Conservation (phyloP, 2,113 vertebrate species). For the Paracanthobrama guichenoti region DNA sequence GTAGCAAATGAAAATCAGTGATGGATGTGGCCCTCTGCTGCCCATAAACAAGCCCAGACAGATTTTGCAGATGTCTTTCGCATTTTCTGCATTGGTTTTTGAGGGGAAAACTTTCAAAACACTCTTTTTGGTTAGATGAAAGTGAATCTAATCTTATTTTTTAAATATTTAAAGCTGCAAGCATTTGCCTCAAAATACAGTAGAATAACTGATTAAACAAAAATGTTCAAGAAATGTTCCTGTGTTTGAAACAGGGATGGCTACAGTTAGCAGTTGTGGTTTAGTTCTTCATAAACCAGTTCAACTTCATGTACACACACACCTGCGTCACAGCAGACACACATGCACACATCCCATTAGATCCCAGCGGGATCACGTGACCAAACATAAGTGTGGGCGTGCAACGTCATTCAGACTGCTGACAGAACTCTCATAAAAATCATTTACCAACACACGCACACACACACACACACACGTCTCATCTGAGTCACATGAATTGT, state of each 20-base stretch:
- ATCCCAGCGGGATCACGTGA: not conserved
- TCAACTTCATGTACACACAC: not conserved
- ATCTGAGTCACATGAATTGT: not conserved
- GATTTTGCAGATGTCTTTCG: not conserved
- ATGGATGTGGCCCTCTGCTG: not conserved
- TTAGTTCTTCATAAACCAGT: not conserved
- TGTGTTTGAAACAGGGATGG: not conserved
- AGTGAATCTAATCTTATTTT: not conserved
- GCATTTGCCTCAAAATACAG: not conserved
- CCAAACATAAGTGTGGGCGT: not conserved
- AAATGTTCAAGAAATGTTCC: too few species aligned
- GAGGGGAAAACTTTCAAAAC: not conserved
- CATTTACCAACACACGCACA: not conserved
- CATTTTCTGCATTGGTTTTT: not conserved
- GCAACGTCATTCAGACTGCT: not conserved
- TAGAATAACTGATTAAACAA: not conserved
- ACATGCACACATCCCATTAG: not conserved
- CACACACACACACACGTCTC: not conserved
- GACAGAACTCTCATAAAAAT: not conserved
- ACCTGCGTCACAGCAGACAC: not conserved
- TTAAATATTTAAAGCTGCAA: not conserved
- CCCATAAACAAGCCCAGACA: not conserved
- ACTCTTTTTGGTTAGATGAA: not conserved
- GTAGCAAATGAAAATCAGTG: not conserved
- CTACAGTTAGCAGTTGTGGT: not conserved